A percentile compares a stretch with the other conserved stretches of the same genome.
These are phyloP conservation scores for Barnardius zonarius DNA, from an alignment of 2,113 vertebrate genomes.

Conservation along the genomic window DNA sequence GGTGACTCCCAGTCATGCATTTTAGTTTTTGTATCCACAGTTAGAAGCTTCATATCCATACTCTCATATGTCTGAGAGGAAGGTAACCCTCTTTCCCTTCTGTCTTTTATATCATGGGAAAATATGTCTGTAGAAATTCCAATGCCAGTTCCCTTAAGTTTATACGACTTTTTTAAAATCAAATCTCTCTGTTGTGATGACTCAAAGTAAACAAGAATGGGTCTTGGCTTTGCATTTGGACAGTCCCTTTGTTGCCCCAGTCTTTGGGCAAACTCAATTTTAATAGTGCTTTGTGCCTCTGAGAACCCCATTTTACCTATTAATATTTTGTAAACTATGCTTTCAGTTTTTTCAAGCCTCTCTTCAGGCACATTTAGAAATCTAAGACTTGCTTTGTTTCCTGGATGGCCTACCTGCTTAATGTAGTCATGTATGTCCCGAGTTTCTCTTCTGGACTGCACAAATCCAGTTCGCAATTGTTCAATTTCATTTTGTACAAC, in stretches of 20 bases:
- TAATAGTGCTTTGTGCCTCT: conserved; percentile 85
- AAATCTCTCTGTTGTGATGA: conserved; percentile 91
- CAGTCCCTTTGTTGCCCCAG: conserved; percentile 94
- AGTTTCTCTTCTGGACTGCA: conserved; percentile 95
- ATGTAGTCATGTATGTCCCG: conserved; percentile 98
- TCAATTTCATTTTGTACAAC: conserved; percentile 98
- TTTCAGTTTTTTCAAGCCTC: conserved; percentile 84
- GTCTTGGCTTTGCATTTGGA: conserved; percentile 93
- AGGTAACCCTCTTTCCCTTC: conserved; percentile 86
- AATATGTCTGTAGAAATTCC: conserved; percentile 93
- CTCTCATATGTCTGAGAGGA: conserved; percentile 97
- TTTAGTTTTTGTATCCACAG: conserved; percentile 81
- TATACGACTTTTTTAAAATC: conserved; percentile 97
- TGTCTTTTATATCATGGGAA: conserved; percentile 86
- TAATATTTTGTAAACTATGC: conserved; percentile 87
- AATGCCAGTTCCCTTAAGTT: conserved; percentile 95
- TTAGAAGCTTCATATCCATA: conserved; percentile 91
- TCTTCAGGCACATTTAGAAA: conserved; percentile 97
- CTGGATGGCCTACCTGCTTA: conserved; percentile 89
- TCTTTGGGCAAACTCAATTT: conserved; percentile 93
- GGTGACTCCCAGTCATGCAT: conserved; percentile 89
- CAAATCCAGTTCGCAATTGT: conserved; percentile 92
- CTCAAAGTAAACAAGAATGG: conserved; percentile 94
- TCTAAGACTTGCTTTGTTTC: conserved; percentile 88
- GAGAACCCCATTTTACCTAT: conserved; percentile 93